Evolutionary conservation across 2,888 invertebrate species (phyloP).

Genomic region (Zele albiditarsus): DNA sequence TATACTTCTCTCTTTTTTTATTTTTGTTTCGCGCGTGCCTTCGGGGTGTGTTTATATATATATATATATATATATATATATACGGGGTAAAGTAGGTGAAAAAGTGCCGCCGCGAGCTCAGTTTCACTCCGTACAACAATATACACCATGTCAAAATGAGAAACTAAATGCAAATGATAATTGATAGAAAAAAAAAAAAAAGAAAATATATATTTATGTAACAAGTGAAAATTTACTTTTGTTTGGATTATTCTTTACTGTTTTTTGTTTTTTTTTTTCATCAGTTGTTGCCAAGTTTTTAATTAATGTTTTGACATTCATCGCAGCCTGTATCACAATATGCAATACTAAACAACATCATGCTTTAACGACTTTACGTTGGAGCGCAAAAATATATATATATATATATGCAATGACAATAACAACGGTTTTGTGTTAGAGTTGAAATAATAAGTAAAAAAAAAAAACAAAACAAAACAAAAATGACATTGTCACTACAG

Average conservation of each 20-base stretch:
- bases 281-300: not conserved
- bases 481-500: constrained; percentile 16
- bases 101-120: not conserved
- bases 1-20: constrained; percentile 45
- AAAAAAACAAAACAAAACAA: constrained; percentile 15
- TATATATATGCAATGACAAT: not conserved
- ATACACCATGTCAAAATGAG: too few relatives aligned
- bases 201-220: not conserved
- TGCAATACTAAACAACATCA: not conserved
- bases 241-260: too few relatives aligned
- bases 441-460: not conserved
- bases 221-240: not conserved
- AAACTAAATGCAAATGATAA: not conserved
- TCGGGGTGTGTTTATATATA: not conserved
- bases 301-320: not conserved
- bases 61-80: not conserved
- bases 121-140: not conserved
- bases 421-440: not conserved
- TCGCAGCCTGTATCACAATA: not conserved
- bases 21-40: constrained; percentile 3
- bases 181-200: not conserved
- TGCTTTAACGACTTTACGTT: not conserved
- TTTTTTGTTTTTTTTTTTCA: not conserved
- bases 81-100: not conserved
- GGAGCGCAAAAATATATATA: not conserved